phyloP scores from a whole-genome alignment of 2,888 invertebrate genomes.

The Lepeophtheirus nordmannii region DNA sequence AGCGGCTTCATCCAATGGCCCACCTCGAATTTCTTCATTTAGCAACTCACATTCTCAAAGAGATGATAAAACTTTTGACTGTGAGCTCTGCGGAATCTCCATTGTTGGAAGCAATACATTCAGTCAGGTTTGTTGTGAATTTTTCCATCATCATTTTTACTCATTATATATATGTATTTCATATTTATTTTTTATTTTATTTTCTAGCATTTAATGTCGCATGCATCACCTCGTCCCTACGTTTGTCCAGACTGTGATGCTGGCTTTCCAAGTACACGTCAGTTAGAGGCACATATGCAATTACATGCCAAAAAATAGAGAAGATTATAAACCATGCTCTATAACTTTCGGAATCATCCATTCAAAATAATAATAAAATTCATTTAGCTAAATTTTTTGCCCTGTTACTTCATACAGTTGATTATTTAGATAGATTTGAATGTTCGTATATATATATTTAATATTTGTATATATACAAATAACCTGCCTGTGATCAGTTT shows the following conservation, averaged over 20 bases:
- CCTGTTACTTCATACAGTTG: no score
- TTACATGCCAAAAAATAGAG: constrained; percentile 30
- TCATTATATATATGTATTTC: no score
- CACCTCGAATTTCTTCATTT: neutral
- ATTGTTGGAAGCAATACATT: neutral
- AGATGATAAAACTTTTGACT: neutral
- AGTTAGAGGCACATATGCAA: constrained; percentile 35
- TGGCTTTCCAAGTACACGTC: constrained; percentile 37
- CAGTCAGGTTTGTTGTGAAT: neutral
- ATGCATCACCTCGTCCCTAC: constrained; percentile 37
- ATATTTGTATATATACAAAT: neutral
- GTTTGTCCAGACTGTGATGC: constrained; percentile 40
- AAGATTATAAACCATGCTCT: no score
- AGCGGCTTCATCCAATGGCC: neutral
- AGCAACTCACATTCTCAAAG: neutral
- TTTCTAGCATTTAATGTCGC: constrained; percentile 34
- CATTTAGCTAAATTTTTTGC: no score
- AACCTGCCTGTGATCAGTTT: constrained; percentile 7
- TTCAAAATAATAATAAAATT: no score
- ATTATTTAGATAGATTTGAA: no score
- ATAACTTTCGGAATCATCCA: no score
- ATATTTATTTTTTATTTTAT: constrained; percentile 17
- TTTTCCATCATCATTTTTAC: no score
- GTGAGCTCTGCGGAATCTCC: constrained; percentile 14
- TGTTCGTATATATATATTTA: no score